Percentiles rank a stretch among this genome's conserved stretches.
phyloP scores from a whole-genome alignment of 1,140 invertebrate species.

The Eriosoma lanigerum region DNA sequence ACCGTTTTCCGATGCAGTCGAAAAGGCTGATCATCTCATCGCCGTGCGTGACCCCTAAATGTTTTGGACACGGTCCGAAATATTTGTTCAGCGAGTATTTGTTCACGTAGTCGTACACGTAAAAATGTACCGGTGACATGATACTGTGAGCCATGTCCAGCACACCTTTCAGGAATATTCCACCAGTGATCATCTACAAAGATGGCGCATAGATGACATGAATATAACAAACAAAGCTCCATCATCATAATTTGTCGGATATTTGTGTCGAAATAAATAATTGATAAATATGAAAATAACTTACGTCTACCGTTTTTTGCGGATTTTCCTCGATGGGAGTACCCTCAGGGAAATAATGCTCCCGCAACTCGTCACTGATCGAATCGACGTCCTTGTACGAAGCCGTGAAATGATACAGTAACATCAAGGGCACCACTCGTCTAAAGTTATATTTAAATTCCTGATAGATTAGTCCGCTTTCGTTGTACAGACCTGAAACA shows the following conservation, averaged over 20 bases:
- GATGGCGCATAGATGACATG: too few relatives aligned
- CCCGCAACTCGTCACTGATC: neutral
- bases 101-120: conserved; percentile 19
- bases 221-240: too few relatives aligned
- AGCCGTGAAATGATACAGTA: conserved; percentile 2
- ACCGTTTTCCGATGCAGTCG: neutral
- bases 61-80: conserved; percentile 21
- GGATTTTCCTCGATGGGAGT: neutral
- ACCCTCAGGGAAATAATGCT: neutral
- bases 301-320: neutral
- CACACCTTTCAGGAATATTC: conserved; percentile 3
- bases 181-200: conserved; percentile 20
- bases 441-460: neutral
- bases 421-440: neutral
- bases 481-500: neutral
- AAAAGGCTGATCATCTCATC: conserved; percentile 25
- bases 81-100: neutral
- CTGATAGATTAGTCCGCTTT: neutral
- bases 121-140: conserved; percentile 29
- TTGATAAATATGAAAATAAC: neutral
- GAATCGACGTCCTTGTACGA: neutral
- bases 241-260: too few relatives aligned
- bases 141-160: conserved; percentile 21
- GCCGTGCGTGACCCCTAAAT: neutral
- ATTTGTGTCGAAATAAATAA: neutral